A percentile compares a stretch with the other conserved stretches of the same genome.
phyloP scores from a whole-genome alignment of 2,113 vertebrate species.

The Diadophis punctatus region DNA sequence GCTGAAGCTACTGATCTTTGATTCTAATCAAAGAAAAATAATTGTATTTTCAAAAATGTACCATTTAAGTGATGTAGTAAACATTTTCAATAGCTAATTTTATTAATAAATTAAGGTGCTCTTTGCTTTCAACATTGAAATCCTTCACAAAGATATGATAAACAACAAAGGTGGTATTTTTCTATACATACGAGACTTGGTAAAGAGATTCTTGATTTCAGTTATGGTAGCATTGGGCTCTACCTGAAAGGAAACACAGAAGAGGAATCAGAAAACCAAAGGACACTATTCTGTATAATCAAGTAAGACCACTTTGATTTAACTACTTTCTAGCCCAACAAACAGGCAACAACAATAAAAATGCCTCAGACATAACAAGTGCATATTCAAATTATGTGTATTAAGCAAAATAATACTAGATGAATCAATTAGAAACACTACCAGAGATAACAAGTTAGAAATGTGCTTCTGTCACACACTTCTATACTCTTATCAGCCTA shows the following conservation, averaged over 20 bases:
- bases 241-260: slow-evolving; percentile 70
- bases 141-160: neutral
- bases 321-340: neutral
- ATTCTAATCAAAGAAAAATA: neutral
- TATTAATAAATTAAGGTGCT: neutral
- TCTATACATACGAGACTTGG: slow-evolving; percentile 82
- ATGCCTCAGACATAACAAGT: neutral
- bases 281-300: neutral
- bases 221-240: slow-evolving; percentile 90
- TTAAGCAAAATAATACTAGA: neutral
- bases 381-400: neutral
- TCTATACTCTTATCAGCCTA: neutral
- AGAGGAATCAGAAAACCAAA: neutral
- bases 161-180: neutral
- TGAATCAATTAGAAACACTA: neutral
- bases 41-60: neutral
- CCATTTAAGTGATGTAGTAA: neutral
- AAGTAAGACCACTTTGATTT: neutral
- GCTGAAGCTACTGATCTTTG: neutral
- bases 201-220: slow-evolving; percentile 92
- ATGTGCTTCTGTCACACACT: neutral
- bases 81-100: neutral
- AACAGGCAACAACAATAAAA: neutral
- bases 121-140: no score
- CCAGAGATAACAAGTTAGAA: neutral